phyloP scores from a whole-genome alignment of 2,113 vertebrate genomes.

The Pelvicachromis taeniatus region DNA sequence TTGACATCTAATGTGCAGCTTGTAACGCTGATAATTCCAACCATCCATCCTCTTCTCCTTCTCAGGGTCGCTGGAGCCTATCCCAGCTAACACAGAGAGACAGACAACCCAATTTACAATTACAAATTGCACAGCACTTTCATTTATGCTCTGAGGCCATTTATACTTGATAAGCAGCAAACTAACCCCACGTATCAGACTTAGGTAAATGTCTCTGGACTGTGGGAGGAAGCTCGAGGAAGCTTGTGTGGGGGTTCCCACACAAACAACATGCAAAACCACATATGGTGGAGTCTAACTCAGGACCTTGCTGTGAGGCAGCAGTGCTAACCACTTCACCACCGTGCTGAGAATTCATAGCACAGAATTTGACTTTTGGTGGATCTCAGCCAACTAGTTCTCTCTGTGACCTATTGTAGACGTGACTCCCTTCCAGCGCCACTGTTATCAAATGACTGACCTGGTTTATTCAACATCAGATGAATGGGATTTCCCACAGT shows the following conservation, averaged over 20 bases:
- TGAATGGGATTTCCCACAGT: constrained; percentile 46
- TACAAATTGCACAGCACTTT: neutral
- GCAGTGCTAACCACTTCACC: neutral
- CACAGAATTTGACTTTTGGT: neutral
- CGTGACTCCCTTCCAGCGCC: constrained; percentile 9
- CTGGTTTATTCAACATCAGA: constrained; percentile 50
- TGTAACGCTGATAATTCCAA: neutral
- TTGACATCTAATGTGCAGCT: neutral
- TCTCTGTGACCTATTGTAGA: constrained; percentile 14
- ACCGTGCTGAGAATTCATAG: neutral
- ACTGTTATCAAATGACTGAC: constrained; percentile 44
- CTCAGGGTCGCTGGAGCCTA: neutral
- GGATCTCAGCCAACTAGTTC: neutral
- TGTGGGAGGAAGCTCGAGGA: constrained; percentile 9
- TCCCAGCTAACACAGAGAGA: neutral
- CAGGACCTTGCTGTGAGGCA: neutral
- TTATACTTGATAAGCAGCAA: constrained; percentile 20
- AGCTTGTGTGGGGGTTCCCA: neutral
- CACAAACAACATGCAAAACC: neutral
- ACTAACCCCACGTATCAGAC: neutral
- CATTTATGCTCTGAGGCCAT: constrained; percentile 8
- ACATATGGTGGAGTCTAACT: neutral
- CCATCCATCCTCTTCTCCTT: neutral
- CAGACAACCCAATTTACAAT: neutral
- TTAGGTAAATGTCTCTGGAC: neutral